phyloP scores from a whole-genome alignment of 2,113 vertebrate species.

The Oenanthe oenanthe region DNA sequence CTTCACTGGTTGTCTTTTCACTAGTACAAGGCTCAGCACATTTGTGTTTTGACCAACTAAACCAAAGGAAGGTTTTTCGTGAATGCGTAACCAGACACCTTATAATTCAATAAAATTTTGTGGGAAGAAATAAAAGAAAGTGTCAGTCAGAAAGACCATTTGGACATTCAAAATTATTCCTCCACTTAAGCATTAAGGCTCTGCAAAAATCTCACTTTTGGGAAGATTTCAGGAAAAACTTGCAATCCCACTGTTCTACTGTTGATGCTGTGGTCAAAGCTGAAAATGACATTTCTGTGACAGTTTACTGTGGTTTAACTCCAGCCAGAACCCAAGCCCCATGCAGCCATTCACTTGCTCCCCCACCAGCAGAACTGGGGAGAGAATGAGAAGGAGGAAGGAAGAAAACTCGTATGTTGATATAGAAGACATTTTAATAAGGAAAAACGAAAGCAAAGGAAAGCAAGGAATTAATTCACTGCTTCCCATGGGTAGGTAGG shows the following conservation, averaged over 20 bases:
- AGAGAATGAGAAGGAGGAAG: background rate
- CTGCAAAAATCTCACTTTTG: background rate
- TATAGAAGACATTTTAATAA: background rate
- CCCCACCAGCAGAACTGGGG: background rate
- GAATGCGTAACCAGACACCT: background rate
- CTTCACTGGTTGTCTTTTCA: background rate
- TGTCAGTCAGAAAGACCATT: constrained; percentile 6
- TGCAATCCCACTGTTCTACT: background rate
- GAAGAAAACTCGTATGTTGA: background rate
- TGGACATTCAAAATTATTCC: background rate
- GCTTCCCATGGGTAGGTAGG: background rate
- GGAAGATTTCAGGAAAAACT: background rate
- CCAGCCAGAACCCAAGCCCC: background rate
- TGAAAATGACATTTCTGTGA: background rate
- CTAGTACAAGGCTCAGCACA: background rate
- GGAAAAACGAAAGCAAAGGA: background rate
- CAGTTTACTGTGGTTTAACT: background rate
- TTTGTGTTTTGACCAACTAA: constrained; percentile 18
- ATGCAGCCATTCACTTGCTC: background rate
- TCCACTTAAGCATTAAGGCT: background rate
- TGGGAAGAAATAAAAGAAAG: constrained; percentile 16
- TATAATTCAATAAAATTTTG: constrained; percentile 6
- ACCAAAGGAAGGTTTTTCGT: background rate
- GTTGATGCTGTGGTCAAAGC: background rate
- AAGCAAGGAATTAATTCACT: background rate